phyloP scores from a whole-genome alignment of 2,797 vertebrate species.

The Gallinago solitaria region DNA sequence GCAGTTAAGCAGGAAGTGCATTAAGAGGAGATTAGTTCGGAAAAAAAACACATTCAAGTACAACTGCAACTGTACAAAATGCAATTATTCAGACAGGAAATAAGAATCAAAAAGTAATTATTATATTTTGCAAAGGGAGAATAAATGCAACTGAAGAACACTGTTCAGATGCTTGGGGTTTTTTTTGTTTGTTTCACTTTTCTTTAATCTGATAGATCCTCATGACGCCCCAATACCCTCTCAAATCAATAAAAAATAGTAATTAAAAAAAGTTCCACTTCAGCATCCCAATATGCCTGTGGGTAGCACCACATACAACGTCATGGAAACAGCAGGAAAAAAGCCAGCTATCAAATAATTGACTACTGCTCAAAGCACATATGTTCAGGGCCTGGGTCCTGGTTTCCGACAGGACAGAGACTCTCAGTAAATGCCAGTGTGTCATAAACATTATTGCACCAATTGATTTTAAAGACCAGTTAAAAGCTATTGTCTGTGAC shows the following conservation, averaged over 20 bases:
- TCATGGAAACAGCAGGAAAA: slow-evolving; percentile 71
- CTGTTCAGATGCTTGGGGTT: background rate
- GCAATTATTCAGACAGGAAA: slow-evolving; percentile 9
- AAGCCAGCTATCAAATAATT: slow-evolving; percentile 40
- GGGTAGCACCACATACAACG: slow-evolving; percentile 45
- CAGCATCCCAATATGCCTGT: slow-evolving; percentile 52
- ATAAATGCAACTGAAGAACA: background rate
- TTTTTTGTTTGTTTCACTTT: background rate
- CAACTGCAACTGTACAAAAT: background rate
- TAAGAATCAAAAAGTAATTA: background rate
- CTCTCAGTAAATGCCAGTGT: background rate
- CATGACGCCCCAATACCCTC: background rate
- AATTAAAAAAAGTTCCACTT: slow-evolving; percentile 68
- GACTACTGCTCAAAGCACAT: background rate
- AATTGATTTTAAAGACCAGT: slow-evolving; percentile 30
- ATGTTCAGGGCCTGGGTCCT: background rate
- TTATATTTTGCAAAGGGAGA: background rate
- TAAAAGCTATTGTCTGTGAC: slow-evolving; percentile 23
- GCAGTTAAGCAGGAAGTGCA: background rate
- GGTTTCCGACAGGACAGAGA: background rate
- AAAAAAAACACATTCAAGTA: background rate
- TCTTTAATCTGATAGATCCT: background rate
- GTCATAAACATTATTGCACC: background rate
- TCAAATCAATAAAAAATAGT: slow-evolving; percentile 66
- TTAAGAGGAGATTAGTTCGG: background rate